Base-by-base conservation (phyloP, 2,888 invertebrate species). In the Dendrolimus pini region DNA sequence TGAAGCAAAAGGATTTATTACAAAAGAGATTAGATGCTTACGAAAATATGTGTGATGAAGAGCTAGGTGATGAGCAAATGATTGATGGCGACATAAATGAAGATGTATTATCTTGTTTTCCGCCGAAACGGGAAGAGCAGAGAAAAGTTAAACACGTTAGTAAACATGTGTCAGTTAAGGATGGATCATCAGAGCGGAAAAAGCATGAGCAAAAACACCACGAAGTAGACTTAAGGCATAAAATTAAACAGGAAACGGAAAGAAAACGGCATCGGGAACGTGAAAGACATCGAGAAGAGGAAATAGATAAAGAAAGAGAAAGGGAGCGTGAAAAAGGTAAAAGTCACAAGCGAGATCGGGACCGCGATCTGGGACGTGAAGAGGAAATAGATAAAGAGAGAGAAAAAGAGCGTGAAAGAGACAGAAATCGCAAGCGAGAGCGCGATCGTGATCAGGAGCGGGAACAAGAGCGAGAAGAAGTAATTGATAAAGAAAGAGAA, bases 1-100 rank as follows among this genome's bases (percentile, higher is more conserved):
- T 97, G 96, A 94, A 94, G 71, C 97, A 97, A 78, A 97, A 97
- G 85, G 96, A 96, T 72, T 70, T 94, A 54, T 85, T 97, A 54
- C 96, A 97, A 84, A 96, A 96, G 53, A 92, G 95, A 52, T 85
- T 96, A 55, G 94, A 94, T 55, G 96, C 96, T 61, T 96, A 95
- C 0, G 95, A 95, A 63, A 91, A 85, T 62, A 93, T 93, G 47
- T 92, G 93, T 54, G 93, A 93, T 7, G 92, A 91, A 0, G 47
- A 47, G 47, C 47, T 47, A 47, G 47, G 12, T 10, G 47, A 12
- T 10, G 47, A 47, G 12, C 47, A 47, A 30, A 3, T 30, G 30
- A 30, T 30, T 30, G 30, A 30, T 30, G 30, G 6, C 6, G 30
- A 30, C 30, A 65, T 78, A 58, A 76, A 75, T 56, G 80, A 80